A percentile compares a stretch with the other conserved stretches of the same genome.
Evolutionary conservation across 1,140 invertebrate genomes (phyloP).

Genomic region (Aleiodes sp.): DNA sequence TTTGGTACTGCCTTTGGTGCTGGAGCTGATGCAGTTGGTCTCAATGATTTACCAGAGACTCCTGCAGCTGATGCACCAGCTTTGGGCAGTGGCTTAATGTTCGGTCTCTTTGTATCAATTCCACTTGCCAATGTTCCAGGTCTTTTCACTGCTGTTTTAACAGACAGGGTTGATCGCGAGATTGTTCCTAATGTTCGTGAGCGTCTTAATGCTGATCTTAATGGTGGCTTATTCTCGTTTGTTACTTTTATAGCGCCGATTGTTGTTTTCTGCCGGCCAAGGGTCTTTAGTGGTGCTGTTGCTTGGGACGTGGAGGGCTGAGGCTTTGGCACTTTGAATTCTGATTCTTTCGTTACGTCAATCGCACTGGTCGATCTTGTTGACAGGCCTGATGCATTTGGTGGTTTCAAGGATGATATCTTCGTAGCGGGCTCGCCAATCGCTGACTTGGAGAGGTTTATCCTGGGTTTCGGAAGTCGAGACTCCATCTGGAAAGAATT

Average conservation of each 20-base stretch:
- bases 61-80: neutral
- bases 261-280: constrained; percentile 23
- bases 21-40: neutral
- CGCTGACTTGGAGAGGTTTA: constrained; percentile 31
- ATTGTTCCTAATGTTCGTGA: constrained; percentile 46
- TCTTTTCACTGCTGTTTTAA: constrained; percentile 28
- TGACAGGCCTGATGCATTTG: neutral
- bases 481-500: constrained; percentile 52
- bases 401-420: neutral
- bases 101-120: neutral
- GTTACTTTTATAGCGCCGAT: constrained; percentile 31
- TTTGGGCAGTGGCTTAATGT: neutral
- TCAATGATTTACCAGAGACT: constrained; percentile 26
- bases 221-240: constrained; percentile 52
- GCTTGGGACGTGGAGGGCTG: neutral
- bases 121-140: neutral
- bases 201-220: constrained; percentile 39
- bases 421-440: neutral
- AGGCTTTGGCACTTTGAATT: neutral
- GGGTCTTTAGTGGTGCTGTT: neutral
- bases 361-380: neutral
- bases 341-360: neutral
- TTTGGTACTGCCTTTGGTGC: constrained; percentile 41
- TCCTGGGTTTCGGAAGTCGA: constrained; percentile 50
- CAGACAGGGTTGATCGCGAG: constrained; percentile 34